Conservation (phyloP, 2,888 invertebrate species). For the Meliscaeva auricollis region DNA sequence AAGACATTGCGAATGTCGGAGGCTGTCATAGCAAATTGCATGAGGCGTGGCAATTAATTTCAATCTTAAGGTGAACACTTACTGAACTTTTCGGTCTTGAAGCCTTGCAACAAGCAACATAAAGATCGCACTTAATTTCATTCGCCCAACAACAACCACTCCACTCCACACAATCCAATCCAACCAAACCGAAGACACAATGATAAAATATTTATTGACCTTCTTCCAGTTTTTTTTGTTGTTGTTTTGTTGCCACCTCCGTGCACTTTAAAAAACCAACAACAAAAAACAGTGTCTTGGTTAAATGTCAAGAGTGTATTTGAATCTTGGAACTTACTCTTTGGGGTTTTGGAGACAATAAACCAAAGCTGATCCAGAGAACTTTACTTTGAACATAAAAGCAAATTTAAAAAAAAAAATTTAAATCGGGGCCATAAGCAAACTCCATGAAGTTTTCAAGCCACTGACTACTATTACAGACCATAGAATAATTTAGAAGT, state of each 20-base stretch:
- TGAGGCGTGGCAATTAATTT: constrained; percentile 67
- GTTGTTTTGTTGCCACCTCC: constrained; percentile 43
- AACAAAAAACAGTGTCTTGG: constrained; percentile 15
- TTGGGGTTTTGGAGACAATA: constrained; percentile 32
- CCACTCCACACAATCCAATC: neutral
- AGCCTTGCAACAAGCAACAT: constrained; percentile 9
- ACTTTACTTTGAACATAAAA: constrained; percentile 27
- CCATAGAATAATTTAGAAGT: constrained; percentile 33
- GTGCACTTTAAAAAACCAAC: constrained; percentile 35
- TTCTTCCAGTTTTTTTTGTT: constrained; percentile 57
- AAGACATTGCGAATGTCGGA: constrained; percentile 5
- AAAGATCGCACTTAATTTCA: constrained; percentile 41
- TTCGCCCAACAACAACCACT: constrained; percentile 22
- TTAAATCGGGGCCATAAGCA: constrained; percentile 36
- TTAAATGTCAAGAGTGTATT: constrained; percentile 71
- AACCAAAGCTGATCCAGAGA: constrained; percentile 29
- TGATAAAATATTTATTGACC: constrained; percentile 62
- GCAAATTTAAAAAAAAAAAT: neutral
- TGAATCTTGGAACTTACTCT: constrained; percentile 14
- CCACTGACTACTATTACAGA: constrained; percentile 7
- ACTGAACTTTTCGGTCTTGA: constrained; percentile 60
- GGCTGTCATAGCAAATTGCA: constrained; percentile 42
- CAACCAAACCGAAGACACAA: constrained; percentile 3
- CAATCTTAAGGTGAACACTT: constrained; percentile 35
- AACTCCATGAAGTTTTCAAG: constrained; percentile 29